A percentile compares a stretch with the other conserved stretches of the same genome.
Conservation (phyloP, 2,797 vertebrate species). For the Crocodylus rhombifer region DNA sequence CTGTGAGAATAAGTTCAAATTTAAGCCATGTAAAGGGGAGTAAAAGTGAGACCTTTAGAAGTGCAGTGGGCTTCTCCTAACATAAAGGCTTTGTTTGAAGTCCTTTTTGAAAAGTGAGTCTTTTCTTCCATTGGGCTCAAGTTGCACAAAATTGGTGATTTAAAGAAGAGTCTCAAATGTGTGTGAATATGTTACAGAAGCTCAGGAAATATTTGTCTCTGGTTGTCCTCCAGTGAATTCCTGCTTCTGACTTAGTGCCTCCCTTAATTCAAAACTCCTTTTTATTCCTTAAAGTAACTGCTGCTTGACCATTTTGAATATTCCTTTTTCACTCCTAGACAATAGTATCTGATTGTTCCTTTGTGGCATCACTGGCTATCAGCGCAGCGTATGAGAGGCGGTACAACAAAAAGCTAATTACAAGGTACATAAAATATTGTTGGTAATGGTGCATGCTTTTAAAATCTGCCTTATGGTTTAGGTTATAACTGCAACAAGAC, state of each 20-base stretch:
- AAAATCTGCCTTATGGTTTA: background rate
- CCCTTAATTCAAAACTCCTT: background rate
- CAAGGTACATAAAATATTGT: conserved; percentile 84
- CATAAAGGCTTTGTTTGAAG: no score
- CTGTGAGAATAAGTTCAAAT: background rate
- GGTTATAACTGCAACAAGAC: background rate
- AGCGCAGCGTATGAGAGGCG: conserved; percentile 97
- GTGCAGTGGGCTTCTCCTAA: no score
- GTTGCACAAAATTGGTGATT: background rate
- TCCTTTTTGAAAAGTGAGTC: no score
- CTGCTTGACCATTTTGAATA: background rate
- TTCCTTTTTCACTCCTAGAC: conserved; percentile 83
- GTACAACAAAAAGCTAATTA: conserved; percentile 98
- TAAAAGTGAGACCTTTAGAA: background rate
- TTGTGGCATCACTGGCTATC: conserved; percentile 97
- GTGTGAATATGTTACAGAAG: background rate
- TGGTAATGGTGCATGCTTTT: background rate
- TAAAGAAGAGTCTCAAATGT: background rate
- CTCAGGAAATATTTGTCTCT: background rate
- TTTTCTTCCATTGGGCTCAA: background rate
- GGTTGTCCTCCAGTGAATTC: background rate
- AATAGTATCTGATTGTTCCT: conserved; percentile 99
- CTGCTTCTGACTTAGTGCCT: background rate
- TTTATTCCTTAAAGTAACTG: background rate
- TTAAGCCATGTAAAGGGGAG: background rate